Base-by-base conservation (phyloP, 2,113 vertebrate genomes). In the Mustela nigripes region DNA sequence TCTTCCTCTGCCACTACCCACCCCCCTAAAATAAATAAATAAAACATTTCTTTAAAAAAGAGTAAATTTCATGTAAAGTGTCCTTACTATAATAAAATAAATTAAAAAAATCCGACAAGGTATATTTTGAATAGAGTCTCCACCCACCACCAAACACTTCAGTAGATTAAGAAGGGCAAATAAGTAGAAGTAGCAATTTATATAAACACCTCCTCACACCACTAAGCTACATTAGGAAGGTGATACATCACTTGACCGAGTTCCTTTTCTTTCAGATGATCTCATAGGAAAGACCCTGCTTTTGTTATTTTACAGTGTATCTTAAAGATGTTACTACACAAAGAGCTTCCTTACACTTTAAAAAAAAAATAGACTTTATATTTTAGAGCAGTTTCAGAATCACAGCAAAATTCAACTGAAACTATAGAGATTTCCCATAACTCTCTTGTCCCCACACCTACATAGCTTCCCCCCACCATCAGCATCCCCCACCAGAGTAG, bases 51-150 rank as follows among this genome's bases (percentile, higher is more conserved):
- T 67, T 33, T n/a, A n/a, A 33, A 65, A 65, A 53, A 62, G 31
- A 33, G 7, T 74, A 50, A 42, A 76, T 93, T 33, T 63, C 24
- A 50, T 62, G 48, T 56, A 81, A 67, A 39, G 28, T 60, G 22
- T 45, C 82, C 63, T 58, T 58, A 73, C 14, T 56, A 58, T 84
- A 19, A 83, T n/a, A 91, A 91, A 80, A 91, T 31, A 67, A 53
- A 91, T 36, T 36, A 22, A 39, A 39, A 79, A 69, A 78, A 63
- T 58, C 76, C 63, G 15, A 36, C 33, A 73, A 89, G 45, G 21
- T 65, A 18, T 53, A 22, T 89, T 96, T 39, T 78, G 28, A 71
- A 26, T 62, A 15, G 5, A 42, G 24, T 78, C 48, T 50, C 76
- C 45, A 50, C 28, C 33, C 7, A 14, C 33, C 28, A 28, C 15